These are phyloP conservation scores for Xiphias gladius DNA, from an alignment of 2,113 vertebrate genomes.

Conservation along the genomic window DNA sequence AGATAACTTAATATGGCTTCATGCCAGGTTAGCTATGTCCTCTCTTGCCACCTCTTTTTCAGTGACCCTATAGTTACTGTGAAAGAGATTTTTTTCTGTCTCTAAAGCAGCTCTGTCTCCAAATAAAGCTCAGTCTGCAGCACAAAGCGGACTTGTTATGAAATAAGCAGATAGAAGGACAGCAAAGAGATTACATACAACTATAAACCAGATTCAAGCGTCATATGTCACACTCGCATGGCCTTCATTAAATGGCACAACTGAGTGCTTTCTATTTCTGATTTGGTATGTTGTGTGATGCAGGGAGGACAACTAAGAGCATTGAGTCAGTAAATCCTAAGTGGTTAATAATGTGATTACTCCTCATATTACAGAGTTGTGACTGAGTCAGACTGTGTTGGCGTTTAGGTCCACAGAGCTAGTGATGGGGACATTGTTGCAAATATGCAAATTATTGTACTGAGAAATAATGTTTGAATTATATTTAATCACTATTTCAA, in stretches of 20 bases:
- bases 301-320: conserved; percentile 2
- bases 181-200: conserved; percentile 21
- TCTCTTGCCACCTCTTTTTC: not conserved
- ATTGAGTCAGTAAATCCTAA: conserved; percentile 40
- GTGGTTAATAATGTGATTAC: conserved; percentile 24
- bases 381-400: conserved; percentile 38
- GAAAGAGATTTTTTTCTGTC: conserved; percentile 6
- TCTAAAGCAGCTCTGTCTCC: conserved; percentile 2
- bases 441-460: conserved; percentile 15
- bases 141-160: not conserved
- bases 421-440: not conserved
- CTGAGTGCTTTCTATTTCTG: not conserved
- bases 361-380: conserved; percentile 1
- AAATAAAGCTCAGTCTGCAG: not conserved
- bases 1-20: not conserved
- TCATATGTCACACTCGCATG: conserved; percentile 5
- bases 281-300: not conserved
- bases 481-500: conserved; percentile 23
- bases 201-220: conserved; percentile 24
- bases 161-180: not conserved
- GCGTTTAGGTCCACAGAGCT: conserved; percentile 21
- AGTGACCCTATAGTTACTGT: not conserved
- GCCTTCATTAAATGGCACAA: not conserved
- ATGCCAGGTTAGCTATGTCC: not conserved
- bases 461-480: not conserved